Evolutionary conservation across 2,888 invertebrate genomes (phyloP).

Genomic region (Drosophila nigricruria): DNA sequence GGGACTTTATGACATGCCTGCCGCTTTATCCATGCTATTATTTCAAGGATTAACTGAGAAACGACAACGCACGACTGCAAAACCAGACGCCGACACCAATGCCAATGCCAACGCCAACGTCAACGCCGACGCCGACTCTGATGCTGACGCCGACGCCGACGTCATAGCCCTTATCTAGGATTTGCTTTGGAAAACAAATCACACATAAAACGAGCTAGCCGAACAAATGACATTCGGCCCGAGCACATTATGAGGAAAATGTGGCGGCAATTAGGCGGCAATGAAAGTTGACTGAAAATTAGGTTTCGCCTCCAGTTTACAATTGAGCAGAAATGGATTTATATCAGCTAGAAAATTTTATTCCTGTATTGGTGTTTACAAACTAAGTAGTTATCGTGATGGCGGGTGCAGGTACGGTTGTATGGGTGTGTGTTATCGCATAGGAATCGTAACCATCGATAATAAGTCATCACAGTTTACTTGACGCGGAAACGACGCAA

Average conservation of each 20-base stretch:
- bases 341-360: slow-evolving; percentile 61
- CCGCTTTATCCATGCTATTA: slow-evolving; percentile 78
- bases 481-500: slow-evolving; percentile 76
- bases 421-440: slow-evolving; percentile 29
- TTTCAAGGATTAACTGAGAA: slow-evolving; percentile 79
- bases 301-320: slow-evolving; percentile 14
- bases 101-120: slow-evolving; percentile 7
- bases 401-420: slow-evolving; percentile 25
- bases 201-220: slow-evolving; percentile 52
- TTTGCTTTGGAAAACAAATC: slow-evolving; percentile 72
- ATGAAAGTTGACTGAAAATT: slow-evolving; percentile 49
- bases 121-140: neutral
- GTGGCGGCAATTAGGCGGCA: slow-evolving; percentile 59
- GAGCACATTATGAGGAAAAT: neutral
- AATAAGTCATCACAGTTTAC: slow-evolving; percentile 38
- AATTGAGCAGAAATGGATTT: slow-evolving; percentile 32
- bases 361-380: slow-evolving; percentile 60
- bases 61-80: slow-evolving; percentile 66
- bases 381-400: slow-evolving; percentile 54
- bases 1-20: slow-evolving; percentile 73
- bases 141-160: neutral
- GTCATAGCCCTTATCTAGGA: slow-evolving; percentile 47
- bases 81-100: slow-evolving; percentile 29
- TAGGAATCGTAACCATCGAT: slow-evolving; percentile 66
- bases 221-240: slow-evolving; percentile 21